Evolutionary conservation across 1,140 invertebrate genomes (phyloP), one percentile per base, ranked within the genome.

Genomic region (Drosophila truncata): DNA sequence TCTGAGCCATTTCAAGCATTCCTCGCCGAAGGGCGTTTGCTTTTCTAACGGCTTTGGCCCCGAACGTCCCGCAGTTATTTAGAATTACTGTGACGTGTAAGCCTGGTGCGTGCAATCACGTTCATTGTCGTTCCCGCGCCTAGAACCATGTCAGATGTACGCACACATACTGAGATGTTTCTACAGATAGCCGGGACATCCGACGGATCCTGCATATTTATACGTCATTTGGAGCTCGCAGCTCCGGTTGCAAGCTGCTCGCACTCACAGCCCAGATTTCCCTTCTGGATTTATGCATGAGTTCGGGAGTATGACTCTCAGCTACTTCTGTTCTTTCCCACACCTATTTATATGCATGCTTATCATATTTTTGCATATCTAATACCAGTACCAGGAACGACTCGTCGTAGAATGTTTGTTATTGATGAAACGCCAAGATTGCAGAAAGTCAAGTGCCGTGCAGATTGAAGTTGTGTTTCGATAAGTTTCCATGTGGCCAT

Each of bases 361-460:
- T 78, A 80, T 87, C 76, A 86, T 86, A 87, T 87, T 82, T 86
- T 82, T 79, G 82, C 75, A 86, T 83, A 86, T 52, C 33, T 35
- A 80, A 80, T 80, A 16, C 41, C 25, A 50, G 14, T 80, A 16
- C 41, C 25, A 50, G 14, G 33, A 20, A 37, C 20, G 50, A 60
- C 16, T 67, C 47, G 39, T 77, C 44, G 29, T 8, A 20, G 55
- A 66, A 41, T 76, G 61, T 54, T 49, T 50, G 61, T 59, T 35
- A 62, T 67, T 54, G 63, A 83, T 66, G 58, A 80, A 80, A 57
- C 47, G 81, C 60, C 63, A 64, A 62, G 78, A 69, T 78, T 70
- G 78, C 82, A 74, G 42, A 65, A 55, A 62, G 37, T 52, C 52
- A 57, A 78, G 74, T 71, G 35, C 20, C 29, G 4, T 23, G 20